Evolutionary conservation across 2,113 vertebrate species (phyloP).

Genomic region (Rhinolophus sinicus): DNA sequence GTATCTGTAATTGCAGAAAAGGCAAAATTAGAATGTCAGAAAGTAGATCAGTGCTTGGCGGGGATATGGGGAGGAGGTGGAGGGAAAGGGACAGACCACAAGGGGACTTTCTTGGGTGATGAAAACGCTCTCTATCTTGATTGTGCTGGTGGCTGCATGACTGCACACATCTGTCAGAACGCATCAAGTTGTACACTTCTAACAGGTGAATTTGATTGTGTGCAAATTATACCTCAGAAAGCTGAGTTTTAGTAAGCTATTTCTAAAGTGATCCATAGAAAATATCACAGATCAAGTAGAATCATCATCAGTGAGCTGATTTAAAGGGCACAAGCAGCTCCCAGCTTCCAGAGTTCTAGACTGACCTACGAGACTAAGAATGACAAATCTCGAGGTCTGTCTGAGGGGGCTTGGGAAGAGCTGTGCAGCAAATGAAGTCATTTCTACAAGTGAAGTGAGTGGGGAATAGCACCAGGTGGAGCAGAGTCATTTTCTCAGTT

Average conservation of each 20-base stretch:
- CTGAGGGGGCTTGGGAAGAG: background rate
- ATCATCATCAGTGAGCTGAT: no score
- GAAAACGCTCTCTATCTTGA: accelerated
- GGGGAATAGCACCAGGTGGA: accelerated
- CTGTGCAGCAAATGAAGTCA: background rate
- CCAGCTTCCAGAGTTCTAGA: no score
- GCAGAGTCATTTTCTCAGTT: background rate
- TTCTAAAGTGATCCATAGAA: background rate
- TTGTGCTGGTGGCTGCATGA: accelerated
- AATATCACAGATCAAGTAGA: background rate
- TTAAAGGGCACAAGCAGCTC: background rate
- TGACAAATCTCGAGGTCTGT: background rate
- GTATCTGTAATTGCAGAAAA: background rate
- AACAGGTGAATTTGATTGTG: accelerated
- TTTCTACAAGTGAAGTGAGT: no score
- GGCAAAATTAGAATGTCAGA: background rate
- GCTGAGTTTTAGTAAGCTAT: background rate
- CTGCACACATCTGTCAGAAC: accelerated
- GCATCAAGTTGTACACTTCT: accelerated
- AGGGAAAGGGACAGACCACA: background rate
- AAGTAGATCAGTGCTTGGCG: accelerated
- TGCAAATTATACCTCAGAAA: background rate
- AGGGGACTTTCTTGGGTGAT: background rate
- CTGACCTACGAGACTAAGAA: background rate
- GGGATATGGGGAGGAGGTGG: accelerated